Evolutionary conservation across 2,113 vertebrate genomes (phyloP).

Genomic region (Daboia siamensis): DNA sequence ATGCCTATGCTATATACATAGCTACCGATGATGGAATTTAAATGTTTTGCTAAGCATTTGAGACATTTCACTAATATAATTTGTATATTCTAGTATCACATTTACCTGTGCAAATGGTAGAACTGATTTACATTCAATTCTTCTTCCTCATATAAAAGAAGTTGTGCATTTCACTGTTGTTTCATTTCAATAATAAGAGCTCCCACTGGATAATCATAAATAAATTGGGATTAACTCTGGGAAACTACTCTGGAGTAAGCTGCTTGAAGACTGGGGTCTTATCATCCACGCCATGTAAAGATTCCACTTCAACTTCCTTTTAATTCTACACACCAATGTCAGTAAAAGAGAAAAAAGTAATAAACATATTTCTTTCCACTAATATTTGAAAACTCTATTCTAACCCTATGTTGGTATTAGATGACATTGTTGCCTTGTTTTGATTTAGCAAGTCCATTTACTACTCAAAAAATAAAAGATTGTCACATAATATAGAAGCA

Average conservation of each 20-base stretch:
- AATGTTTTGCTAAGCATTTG: not conserved
- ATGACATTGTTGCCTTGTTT: slow-evolving; percentile 3
- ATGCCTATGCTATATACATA: not conserved
- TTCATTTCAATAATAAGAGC: not conserved
- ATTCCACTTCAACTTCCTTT: slow-evolving; percentile 7
- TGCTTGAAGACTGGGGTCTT: not conserved
- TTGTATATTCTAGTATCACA: not conserved
- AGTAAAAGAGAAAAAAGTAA: slow-evolving; percentile 3
- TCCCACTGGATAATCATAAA: not conserved
- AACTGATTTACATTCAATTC: not conserved
- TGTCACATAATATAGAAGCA: slow-evolving; percentile 39
- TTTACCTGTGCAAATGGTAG: not conserved
- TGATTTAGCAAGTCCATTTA: slow-evolving; percentile 49
- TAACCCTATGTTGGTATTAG: not conserved
- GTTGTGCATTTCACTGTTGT: not conserved
- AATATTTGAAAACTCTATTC: not conserved
- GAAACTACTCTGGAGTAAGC: not conserved
- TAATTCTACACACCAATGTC: not conserved
- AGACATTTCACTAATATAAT: not conserved
- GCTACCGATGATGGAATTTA: not conserved
- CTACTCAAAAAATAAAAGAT: slow-evolving; percentile 46
- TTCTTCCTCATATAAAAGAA: not conserved
- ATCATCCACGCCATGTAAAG: not conserved
- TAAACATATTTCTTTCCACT: not conserved
- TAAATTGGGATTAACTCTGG: not conserved